Conservation (phyloP, 2,888 invertebrate genomes). For the Ditula angustiorana region DNA sequence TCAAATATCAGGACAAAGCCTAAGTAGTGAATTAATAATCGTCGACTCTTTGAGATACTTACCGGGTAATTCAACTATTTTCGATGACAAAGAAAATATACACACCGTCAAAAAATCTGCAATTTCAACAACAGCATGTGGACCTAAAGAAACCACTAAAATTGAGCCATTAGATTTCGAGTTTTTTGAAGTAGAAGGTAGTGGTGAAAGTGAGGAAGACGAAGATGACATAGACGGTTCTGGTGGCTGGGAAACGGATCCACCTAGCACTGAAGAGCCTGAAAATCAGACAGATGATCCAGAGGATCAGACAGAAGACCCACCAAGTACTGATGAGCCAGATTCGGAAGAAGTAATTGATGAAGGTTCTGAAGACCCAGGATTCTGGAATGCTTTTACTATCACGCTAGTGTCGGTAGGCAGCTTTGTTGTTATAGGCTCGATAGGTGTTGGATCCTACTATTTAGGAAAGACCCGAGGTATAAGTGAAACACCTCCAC, state of each 20-base stretch:
- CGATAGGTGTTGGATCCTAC: constrained; percentile 50
- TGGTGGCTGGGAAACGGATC: constrained; percentile 2
- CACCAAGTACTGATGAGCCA: constrained; percentile 1
- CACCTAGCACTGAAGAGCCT: constrained; percentile 5
- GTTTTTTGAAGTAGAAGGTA: constrained; percentile 27
- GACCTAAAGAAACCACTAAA: neutral
- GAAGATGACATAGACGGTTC: constrained; percentile 25
- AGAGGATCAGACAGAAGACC: neutral
- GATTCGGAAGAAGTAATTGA: constrained; percentile 6
- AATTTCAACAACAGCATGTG: neutral
- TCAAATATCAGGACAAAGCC: constrained; percentile 48
- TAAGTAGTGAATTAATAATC: constrained; percentile 49
- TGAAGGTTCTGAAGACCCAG: constrained; percentile 1
- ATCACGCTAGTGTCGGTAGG: constrained; percentile 50
- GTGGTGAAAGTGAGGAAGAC: constrained; percentile 3
- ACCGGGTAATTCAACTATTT: constrained; percentile 22
- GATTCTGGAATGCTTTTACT: constrained; percentile 50
- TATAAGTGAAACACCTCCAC: constrained; percentile 21
- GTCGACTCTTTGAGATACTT: constrained; percentile 48
- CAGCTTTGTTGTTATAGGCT: constrained; percentile 42
- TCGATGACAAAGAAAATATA: constrained; percentile 1
- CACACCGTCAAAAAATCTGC: neutral
- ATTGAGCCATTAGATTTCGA: constrained; percentile 7
- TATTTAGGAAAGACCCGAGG: constrained; percentile 48
- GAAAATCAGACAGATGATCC: constrained; percentile 1